These are phyloP conservation scores for Mycetomoellerius zeteki DNA, from an alignment of 1,140 invertebrate species.

Conservation along the genomic window DNA sequence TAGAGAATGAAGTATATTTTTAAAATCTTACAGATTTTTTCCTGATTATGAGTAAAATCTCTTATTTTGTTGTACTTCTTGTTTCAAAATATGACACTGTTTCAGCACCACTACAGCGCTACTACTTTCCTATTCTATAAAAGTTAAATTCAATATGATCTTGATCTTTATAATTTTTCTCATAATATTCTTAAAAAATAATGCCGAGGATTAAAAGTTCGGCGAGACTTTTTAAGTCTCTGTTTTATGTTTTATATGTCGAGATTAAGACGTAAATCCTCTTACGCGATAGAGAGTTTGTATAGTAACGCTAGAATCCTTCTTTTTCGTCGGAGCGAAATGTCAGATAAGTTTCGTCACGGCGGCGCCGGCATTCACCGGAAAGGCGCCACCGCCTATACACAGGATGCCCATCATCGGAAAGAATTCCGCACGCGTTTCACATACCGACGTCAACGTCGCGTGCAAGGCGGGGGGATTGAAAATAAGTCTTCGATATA, in stretches of 20 bases:
- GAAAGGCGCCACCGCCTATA: conserved; percentile 27
- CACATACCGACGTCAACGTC: conserved; percentile 53
- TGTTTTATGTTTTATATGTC: conserved; percentile 18
- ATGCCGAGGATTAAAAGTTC: neutral
- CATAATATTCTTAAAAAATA: neutral
- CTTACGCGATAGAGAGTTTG: neutral
- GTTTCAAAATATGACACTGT: too few relatives aligned
- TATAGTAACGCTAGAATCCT: neutral
- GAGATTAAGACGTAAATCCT: conserved; percentile 51
- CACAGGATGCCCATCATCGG: neutral
- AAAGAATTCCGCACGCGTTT: conserved; percentile 58
- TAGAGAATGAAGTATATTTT: too few relatives aligned
- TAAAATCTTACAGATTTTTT: too few relatives aligned
- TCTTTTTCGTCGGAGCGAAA: neutral
- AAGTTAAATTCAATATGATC: neutral
- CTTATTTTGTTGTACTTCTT: too few relatives aligned
- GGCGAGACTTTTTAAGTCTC: neutral
- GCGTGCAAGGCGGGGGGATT: conserved; percentile 33
- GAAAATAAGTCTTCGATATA: conserved; percentile 73
- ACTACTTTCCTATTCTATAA: too few relatives aligned
- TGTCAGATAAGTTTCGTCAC: conserved; percentile 49
- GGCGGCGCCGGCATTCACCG: conserved; percentile 19
- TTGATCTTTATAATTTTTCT: neutral
- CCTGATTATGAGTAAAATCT: too few relatives aligned
- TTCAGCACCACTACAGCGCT: too few relatives aligned